Conservation (phyloP, 1,140 invertebrate species). For the Artemia franciscana region DNA sequence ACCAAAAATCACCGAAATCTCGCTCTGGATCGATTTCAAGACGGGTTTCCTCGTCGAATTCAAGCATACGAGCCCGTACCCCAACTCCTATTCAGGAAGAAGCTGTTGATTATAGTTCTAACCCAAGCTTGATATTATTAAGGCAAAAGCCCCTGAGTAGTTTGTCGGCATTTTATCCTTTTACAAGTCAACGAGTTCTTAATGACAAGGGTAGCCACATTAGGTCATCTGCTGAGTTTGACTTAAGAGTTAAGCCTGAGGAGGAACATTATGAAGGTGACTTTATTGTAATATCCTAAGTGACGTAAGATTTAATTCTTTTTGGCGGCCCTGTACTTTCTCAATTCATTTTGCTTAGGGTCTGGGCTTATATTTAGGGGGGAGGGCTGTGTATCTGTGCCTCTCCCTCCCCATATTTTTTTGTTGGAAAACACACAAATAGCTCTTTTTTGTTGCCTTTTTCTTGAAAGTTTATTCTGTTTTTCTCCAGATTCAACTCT, state of each 20-base stretch:
- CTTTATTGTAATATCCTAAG: background rate
- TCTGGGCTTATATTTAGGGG: too few species aligned
- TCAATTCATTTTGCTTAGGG: too few species aligned
- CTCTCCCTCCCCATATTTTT: too few species aligned
- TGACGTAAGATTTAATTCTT: too few species aligned
- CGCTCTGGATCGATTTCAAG: background rate
- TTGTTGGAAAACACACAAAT: too few species aligned
- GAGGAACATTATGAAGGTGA: background rate
- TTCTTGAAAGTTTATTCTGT: too few species aligned
- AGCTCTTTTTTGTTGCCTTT: too few species aligned
- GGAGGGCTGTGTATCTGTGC: too few species aligned
- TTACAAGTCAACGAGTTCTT: background rate
- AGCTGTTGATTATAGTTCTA: background rate
- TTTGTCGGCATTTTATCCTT: background rate
- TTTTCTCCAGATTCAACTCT: too few species aligned
- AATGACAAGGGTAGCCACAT: background rate
- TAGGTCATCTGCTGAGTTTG: background rate
- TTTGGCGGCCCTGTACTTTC: too few species aligned
- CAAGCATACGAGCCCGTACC: background rate
- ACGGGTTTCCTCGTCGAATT: background rate
- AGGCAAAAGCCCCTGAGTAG: background rate
- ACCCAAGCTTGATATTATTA: background rate
- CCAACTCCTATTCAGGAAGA: background rate
- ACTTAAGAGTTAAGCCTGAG: background rate
- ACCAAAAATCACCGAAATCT: background rate